These are phyloP conservation scores for Idaea aversata DNA, from an alignment of 2,888 invertebrate species.

Conservation along the genomic window DNA sequence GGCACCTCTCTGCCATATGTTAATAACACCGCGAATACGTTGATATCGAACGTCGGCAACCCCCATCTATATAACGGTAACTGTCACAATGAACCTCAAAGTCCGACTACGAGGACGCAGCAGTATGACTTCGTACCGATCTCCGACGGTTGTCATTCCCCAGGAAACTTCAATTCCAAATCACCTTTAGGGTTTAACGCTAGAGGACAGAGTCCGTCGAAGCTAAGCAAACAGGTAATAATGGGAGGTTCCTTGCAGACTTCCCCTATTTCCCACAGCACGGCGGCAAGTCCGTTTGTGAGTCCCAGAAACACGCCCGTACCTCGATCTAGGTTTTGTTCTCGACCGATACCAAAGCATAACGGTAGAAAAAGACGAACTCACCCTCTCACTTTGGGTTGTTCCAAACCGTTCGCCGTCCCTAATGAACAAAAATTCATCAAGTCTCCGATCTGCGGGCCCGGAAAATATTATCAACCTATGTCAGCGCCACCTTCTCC, in stretches of 20 bases:
- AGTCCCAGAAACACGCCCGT: constrained; percentile 90
- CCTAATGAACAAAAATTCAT: constrained; percentile 71
- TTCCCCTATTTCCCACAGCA: constrained; percentile 81
- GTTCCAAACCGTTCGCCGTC: constrained; percentile 65
- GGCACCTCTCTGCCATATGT: constrained; percentile 47
- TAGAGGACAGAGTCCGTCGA: constrained; percentile 63
- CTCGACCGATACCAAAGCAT: constrained; percentile 72
- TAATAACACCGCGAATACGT: constrained; percentile 42
- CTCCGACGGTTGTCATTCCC: constrained; percentile 87
- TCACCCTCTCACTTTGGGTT: constrained; percentile 59
- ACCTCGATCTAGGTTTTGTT: constrained; percentile 82
- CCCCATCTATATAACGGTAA: constrained; percentile 63
- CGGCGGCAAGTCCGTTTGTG: constrained; percentile 89
- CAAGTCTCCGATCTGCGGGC: constrained; percentile 51
- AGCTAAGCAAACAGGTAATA: constrained; percentile 55
- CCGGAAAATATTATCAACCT: constrained; percentile 70
- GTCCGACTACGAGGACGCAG: constrained; percentile 88
- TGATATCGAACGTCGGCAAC: constrained; percentile 41
- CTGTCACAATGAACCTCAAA: constrained; percentile 82
- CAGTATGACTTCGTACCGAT: constrained; percentile 94
- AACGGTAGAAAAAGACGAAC: constrained; percentile 58
- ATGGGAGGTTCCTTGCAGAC: constrained; percentile 69
- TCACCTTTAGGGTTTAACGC: constrained; percentile 65
- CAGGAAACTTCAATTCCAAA: constrained; percentile 71
- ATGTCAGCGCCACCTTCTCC: constrained; percentile 87